Evolutionary conservation across 2,113 vertebrate species (phyloP).

Genomic region (Aramus guarauna): DNA sequence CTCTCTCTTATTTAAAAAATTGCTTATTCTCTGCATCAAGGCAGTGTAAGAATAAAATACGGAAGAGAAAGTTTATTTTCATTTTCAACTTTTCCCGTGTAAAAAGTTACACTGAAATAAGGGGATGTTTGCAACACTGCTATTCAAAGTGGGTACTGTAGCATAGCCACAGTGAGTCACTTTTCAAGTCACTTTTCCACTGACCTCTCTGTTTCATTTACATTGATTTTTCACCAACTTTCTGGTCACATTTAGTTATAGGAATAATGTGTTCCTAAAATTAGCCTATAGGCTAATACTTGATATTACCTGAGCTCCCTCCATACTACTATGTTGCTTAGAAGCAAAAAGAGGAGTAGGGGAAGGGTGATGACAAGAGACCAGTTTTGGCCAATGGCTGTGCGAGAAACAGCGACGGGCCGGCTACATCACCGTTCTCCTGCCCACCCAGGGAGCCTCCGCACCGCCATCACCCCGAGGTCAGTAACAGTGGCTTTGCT

Average conservation of each 20-base stretch:
- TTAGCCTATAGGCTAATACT: neutral
- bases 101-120: neutral
- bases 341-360: neutral
- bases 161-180: neutral
- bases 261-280: neutral
- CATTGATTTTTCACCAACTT: neutral
- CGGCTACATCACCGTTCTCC: accelerated
- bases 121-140: neutral
- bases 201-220: neutral
- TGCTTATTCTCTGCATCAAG: neutral
- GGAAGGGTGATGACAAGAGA: neutral
- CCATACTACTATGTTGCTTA: neutral
- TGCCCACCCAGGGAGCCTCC: neutral
- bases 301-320: neutral
- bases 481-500: neutral
- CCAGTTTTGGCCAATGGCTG: neutral
- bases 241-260: neutral
- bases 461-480: neutral
- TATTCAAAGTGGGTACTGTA: neutral
- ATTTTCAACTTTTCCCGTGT: neutral
- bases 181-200: neutral
- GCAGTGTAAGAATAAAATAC: neutral
- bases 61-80: neutral
- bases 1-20: neutral
- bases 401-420: neutral